A percentile compares a stretch with the other conserved stretches of the same genome.
These are phyloP conservation scores for Teleiodes luculella DNA, from an alignment of 2,888 invertebrate species.

Conservation along the genomic window DNA sequence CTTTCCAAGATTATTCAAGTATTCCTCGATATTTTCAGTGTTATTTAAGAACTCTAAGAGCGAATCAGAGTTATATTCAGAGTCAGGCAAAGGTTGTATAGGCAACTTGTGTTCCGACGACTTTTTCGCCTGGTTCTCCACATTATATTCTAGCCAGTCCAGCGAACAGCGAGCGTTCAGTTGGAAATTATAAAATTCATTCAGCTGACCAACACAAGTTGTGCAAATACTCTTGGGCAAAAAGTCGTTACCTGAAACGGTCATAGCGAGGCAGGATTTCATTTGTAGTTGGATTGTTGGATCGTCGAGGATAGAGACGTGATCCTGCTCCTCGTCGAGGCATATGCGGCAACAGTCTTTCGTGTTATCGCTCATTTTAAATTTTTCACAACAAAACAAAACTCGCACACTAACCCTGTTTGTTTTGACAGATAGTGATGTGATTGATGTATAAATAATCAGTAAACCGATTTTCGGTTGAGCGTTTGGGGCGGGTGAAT, in stretches of 20 bases:
- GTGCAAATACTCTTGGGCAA: conserved; percentile 62
- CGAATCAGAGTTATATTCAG: conserved; percentile 71
- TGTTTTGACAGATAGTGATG: background rate
- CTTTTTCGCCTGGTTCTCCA: conserved; percentile 54
- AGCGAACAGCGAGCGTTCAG: conserved; percentile 66
- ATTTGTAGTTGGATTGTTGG: conserved; percentile 57
- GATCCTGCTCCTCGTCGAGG: conserved; percentile 55
- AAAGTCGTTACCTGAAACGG: conserved; percentile 48
- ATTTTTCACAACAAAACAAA: conserved; percentile 4
- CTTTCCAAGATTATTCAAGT: conserved; percentile 64
- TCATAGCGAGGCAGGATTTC: conserved; percentile 60
- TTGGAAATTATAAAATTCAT: conserved; percentile 68
- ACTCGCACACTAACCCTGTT: background rate
- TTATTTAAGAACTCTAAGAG: conserved; percentile 69
- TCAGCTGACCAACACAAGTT: conserved; percentile 58
- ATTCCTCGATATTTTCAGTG: conserved; percentile 68
- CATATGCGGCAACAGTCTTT: conserved; percentile 66
- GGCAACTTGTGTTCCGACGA: conserved; percentile 48
- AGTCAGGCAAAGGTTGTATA: conserved; percentile 67
- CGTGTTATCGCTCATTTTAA: conserved; percentile 57
- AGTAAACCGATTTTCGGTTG: no score
- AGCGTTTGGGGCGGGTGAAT: no score
- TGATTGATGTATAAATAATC: background rate
- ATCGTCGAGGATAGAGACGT: conserved; percentile 59
- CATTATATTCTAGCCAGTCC: conserved; percentile 63